A percentile compares a stretch with the other conserved stretches of the same genome.
Conservation (phyloP, 2,797 vertebrate genomes). For the Enteromius mattozi region DNA sequence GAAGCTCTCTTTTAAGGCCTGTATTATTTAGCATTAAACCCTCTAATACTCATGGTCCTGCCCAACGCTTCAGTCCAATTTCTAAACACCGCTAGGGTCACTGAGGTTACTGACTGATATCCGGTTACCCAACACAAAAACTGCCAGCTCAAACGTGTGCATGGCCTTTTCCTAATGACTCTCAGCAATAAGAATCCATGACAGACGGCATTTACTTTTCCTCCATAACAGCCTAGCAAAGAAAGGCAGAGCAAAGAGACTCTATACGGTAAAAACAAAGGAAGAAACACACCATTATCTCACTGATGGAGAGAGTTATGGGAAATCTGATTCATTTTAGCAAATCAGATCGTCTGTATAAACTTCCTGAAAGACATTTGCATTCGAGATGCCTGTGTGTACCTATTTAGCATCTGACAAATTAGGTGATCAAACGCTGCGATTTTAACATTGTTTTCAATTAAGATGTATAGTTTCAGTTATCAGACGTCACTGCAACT, state of each 20-base stretch:
- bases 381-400: neutral
- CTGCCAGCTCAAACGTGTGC: neutral
- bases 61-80: neutral
- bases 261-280: neutral
- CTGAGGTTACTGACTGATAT: constrained; percentile 5
- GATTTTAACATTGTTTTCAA: neutral
- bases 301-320: neutral
- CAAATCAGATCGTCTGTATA: neutral
- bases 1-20: too few relatives aligned
- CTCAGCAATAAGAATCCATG: constrained; percentile 10
- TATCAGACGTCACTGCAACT: neutral
- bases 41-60: neutral
- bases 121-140: constrained; percentile 10
- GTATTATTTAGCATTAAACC: neutral
- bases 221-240: neutral
- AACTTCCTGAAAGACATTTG: neutral
- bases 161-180: constrained; percentile 13
- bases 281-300: neutral
- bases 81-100: constrained; percentile 27
- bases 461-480: too few relatives aligned
- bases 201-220: constrained; percentile 1
- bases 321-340: neutral
- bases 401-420: neutral
- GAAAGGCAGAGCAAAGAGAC: constrained; percentile 18
- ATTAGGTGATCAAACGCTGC: neutral